Conservation (phyloP, 2,113 vertebrate species). For the Syngnathus floridae region DNA sequence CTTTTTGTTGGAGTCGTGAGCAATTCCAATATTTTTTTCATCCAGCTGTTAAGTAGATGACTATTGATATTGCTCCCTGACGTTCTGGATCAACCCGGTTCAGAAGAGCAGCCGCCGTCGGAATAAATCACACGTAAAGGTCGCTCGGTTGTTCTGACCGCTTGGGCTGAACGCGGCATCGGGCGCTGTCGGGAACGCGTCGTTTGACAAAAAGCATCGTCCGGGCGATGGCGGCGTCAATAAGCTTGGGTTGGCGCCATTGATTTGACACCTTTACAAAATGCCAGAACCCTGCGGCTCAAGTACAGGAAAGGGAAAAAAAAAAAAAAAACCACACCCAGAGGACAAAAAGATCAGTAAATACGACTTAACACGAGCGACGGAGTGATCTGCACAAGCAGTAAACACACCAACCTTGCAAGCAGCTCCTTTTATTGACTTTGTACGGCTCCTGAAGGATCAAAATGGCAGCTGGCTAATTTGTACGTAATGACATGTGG, state of each 20-base stretch:
- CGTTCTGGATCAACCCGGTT: neutral
- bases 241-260: neutral
- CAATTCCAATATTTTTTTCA: neutral
- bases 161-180: neutral
- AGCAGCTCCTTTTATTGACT: neutral
- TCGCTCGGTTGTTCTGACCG: neutral
- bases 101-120: neutral
- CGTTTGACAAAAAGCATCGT: neutral
- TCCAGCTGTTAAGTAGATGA: neutral
- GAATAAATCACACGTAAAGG: neutral
- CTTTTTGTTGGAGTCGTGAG: neutral
- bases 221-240: neutral
- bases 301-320: neutral
- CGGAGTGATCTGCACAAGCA: neutral
- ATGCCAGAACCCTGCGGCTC: neutral
- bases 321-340: neutral
- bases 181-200: neutral
- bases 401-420: neutral
- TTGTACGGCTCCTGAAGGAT: neutral
- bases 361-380: neutral
- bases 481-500: neutral
- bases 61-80: neutral
- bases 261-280: neutral
- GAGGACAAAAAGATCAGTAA: neutral
- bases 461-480: conserved; percentile 5